phyloP scores from a whole-genome alignment of 1,140 invertebrate genomes.

The Mactra quadrangularis region DNA sequence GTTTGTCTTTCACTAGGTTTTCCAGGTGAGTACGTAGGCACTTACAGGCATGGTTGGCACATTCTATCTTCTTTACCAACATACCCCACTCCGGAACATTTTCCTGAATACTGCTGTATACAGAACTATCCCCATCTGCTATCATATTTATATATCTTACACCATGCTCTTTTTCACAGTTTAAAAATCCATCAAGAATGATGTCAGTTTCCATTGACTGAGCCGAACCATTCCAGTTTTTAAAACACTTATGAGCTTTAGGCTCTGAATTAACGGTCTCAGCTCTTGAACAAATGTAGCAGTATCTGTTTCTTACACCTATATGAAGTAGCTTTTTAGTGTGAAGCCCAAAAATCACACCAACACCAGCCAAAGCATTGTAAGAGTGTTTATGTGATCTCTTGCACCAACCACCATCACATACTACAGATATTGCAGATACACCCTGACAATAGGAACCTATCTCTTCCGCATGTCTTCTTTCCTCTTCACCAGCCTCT shows the following conservation, averaged over 20 bases:
- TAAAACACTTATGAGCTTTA: conserved; percentile 53
- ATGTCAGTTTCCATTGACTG: conserved; percentile 83
- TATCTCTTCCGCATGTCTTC: conserved; percentile 39
- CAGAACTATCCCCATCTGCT: not conserved
- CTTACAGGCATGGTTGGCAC: conserved; percentile 77
- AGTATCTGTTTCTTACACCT: conserved; percentile 82
- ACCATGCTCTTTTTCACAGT: not conserved
- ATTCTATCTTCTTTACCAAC: conserved; percentile 82
- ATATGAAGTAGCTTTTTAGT: conserved; percentile 82
- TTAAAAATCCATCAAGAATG: conserved; percentile 81
- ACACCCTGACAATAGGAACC: conserved; percentile 48
- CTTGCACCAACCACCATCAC: conserved; percentile 63
- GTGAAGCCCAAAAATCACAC: conserved; percentile 78
- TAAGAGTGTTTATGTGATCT: conserved; percentile 54
- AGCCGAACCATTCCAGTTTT: conserved; percentile 79
- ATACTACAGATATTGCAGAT: conserved; percentile 52
- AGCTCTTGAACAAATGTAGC: conserved; percentile 73
- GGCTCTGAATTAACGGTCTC: conserved; percentile 1
- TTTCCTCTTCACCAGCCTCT: conserved; percentile 58
- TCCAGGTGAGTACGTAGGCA: conserved; percentile 76
- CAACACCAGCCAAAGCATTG: conserved; percentile 64
- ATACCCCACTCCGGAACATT: not conserved
- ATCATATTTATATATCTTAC: not conserved
- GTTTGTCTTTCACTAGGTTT: conserved; percentile 57
- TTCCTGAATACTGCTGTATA: not conserved